These are phyloP conservation scores for Genyomyrus donnyi DNA, from an alignment of 2,113 vertebrate genomes.

Conservation along the genomic window DNA sequence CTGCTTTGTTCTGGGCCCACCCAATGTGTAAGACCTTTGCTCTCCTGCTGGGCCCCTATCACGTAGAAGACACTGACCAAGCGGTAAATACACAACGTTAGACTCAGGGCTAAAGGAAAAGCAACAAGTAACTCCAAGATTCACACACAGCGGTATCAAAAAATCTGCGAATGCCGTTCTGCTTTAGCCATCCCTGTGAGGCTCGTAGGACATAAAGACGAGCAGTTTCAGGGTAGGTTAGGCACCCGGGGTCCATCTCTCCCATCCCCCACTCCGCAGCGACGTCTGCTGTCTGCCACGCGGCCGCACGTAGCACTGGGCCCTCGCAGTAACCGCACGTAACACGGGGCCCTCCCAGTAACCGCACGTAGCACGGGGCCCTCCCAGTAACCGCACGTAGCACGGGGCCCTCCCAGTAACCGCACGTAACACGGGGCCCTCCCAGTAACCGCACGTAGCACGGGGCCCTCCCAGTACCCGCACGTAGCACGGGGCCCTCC, in stretches of 20 bases:
- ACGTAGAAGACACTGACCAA: not conserved
- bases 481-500: too few relatives aligned
- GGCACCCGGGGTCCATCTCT: not conserved
- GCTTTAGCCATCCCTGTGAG: not conserved
- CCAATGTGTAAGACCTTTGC: not conserved
- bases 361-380: too few relatives aligned
- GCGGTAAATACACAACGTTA: not conserved
- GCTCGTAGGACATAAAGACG: not conserved
- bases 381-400: too few relatives aligned
- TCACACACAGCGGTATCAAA: not conserved
- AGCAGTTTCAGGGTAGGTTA: not conserved
- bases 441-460: too few relatives aligned
- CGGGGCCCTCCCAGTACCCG: too few relatives aligned
- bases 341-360: too few relatives aligned
- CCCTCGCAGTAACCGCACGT: too few relatives aligned
- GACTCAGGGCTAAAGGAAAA: not conserved
- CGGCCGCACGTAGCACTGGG: not conserved
- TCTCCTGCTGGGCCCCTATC: not conserved
- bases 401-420: too few relatives aligned
- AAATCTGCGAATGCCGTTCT: not conserved
- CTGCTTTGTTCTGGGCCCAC: not conserved
- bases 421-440: too few relatives aligned
- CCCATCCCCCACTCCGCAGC: not conserved
- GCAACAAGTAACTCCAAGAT: slow-evolving; percentile 3
- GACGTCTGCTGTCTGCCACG: not conserved